Percentiles rank a stretch among this genome's conserved stretches.
Conservation (phyloP, 2,888 invertebrate genomes). For the Agonopterix subpropinquella region DNA sequence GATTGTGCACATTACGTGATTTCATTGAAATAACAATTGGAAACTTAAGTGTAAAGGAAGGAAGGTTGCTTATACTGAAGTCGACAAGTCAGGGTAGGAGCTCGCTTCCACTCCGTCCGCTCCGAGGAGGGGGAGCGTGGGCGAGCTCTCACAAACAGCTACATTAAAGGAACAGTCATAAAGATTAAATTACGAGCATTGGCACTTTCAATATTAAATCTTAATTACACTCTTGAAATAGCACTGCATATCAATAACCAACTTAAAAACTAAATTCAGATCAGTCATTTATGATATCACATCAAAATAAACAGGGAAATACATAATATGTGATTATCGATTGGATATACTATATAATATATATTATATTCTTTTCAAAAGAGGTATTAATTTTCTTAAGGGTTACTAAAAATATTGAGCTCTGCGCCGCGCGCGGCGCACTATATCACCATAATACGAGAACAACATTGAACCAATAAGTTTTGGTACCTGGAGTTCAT, state of each 20-base stretch:
- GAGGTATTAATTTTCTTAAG: conserved; percentile 76
- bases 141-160: conserved; percentile 38
- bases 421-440: conserved; percentile 66
- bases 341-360: conserved; percentile 69
- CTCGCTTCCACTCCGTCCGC: not conserved
- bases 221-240: conserved; percentile 74
- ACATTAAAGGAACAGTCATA: conserved; percentile 70
- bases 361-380: conserved; percentile 72
- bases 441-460: conserved; percentile 73
- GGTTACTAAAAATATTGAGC: conserved; percentile 77
- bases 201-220: conserved; percentile 76
- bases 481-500: conserved; percentile 68
- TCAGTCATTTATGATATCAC: conserved; percentile 79
- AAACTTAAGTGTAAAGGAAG: conserved; percentile 47
- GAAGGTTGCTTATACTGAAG: conserved; percentile 60
- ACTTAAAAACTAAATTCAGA: conserved; percentile 78
- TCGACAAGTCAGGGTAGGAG: conserved; percentile 20
- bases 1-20: conserved; percentile 72
- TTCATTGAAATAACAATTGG: conserved; percentile 45
- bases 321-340: conserved; percentile 70
- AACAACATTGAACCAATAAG: conserved; percentile 73
- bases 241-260: conserved; percentile 75
- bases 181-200: conserved; percentile 76
- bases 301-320: conserved; percentile 77
- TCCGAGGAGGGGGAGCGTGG: conserved; percentile 14